Evolutionary conservation across 1,140 invertebrate species (phyloP), one percentile per base, ranked within the genome.

Genomic region (Battus philenor): DNA sequence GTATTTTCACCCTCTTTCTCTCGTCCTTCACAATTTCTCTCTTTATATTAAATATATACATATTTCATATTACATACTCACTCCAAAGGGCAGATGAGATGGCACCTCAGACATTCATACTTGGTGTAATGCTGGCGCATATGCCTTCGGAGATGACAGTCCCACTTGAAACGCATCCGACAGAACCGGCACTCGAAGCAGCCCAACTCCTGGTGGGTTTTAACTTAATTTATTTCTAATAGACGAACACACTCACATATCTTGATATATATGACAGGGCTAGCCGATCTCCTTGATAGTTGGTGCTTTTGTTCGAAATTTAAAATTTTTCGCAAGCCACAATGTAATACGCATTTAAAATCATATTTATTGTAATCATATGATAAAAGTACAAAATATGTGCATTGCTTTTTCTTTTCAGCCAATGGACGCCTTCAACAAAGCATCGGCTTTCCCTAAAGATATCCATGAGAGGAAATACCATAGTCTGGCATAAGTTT

Each of bases 171-270:
- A 0, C 72, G 56, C 58, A 70, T 71, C 0, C 51, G 62, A 18
- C 80, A 84, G 45, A 84, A 73, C 0, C 55, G 59, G 41, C 80
- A 84, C 27, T 70, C 68, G 10, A 59, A 51, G 2, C 13, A 12
- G 1, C 59, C 62, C 29, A 53, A 54, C 0, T 46, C 49, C 65
- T 68, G 45, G 8, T 30, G 9, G 8, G 16, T 13, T 12, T 31
- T 13, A 3, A 22, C 20, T 4, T 4, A 22, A 22, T 4, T 22
- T 22, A 4, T 4, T 22, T 22, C 3, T 22, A 22, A 4, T 22
- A 4, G 20, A 4, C 7, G 20, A 4, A 4, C 7, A 22, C 7
- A 22, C 3, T 4, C 20, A 22, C 3, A 22, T 4, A 4, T 22
- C 7, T 22, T 4, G 3, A 22, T 4, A 22, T 4, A 3, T 22